Evolutionary conservation across 1,140 invertebrate genomes (phyloP).

Genomic region (Leptinotarsa lineolata): DNA sequence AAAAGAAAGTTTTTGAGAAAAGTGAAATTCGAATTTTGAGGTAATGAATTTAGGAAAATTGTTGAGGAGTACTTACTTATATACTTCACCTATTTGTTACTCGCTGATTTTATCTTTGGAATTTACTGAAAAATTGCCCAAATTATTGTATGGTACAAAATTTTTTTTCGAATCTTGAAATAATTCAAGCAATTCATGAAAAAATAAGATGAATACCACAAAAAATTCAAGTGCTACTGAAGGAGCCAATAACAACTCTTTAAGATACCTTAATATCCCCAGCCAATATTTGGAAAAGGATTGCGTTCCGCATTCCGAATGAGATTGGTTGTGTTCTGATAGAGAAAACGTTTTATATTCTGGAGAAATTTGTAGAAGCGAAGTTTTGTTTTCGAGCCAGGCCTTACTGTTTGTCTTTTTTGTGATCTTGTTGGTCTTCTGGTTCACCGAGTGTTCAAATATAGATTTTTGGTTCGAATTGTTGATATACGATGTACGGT

Average conservation of each 20-base stretch:
- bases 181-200: too few species aligned
- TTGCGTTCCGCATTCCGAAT: slow-evolving; percentile 32
- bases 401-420: slow-evolving; percentile 32
- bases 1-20: too few species aligned
- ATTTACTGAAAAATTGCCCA: too few species aligned
- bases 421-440: slow-evolving; percentile 17
- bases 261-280: slow-evolving; percentile 34
- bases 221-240: not conserved
- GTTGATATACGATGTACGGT: not conserved
- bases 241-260: slow-evolving; percentile 31
- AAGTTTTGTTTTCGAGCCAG: slow-evolving; percentile 23
- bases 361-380: slow-evolving; percentile 24
- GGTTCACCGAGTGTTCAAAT: slow-evolving; percentile 7
- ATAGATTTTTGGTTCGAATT: slow-evolving; percentile 6
- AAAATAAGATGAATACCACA: not conserved
- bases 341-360: slow-evolving; percentile 38
- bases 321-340: slow-evolving; percentile 31
- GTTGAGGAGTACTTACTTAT: too few species aligned
- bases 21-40: too few species aligned
- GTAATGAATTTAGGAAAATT: too few species aligned
- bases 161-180: too few species aligned
- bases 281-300: slow-evolving; percentile 33
- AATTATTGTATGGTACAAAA: too few species aligned
- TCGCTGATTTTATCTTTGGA: too few species aligned
- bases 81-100: too few species aligned